Conservation (phyloP, 92 coral and sea anemone species). For the Paragorgia papillata region DNA sequence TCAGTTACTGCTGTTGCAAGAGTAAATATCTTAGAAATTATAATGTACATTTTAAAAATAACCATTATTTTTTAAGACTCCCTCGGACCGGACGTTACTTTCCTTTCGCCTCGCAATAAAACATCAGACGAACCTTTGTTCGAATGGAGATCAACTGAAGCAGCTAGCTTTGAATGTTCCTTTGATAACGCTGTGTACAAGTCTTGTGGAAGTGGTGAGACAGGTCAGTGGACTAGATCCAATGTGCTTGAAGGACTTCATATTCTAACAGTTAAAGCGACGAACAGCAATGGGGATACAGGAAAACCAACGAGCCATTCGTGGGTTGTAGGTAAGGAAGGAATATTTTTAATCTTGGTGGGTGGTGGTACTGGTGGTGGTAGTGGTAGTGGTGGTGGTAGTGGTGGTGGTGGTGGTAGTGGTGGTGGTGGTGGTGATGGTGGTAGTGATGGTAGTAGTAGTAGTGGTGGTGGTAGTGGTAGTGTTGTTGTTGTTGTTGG, state of each 20-base stretch:
- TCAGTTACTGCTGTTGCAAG: no score
- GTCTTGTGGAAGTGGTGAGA: constrained; percentile 3
- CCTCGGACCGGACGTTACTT: background rate
- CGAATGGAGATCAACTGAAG: constrained; percentile 11
- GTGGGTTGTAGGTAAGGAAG: constrained; percentile 32
- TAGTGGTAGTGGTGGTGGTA: background rate
- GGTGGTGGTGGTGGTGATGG: no score
- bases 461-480: no score
- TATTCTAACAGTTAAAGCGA: constrained; percentile 8
- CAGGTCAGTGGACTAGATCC: background rate
- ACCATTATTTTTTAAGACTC: constrained; percentile 1
- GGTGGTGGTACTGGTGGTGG: background rate
- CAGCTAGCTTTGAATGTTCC: constrained; percentile 28
- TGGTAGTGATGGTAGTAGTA: no score
- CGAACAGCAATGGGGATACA: constrained; percentile 4
- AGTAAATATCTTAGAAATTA: no score
- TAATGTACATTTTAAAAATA: no score
- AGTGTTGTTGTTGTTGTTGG: no score
- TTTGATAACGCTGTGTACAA: constrained; percentile 14
- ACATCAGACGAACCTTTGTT: constrained; percentile 10
- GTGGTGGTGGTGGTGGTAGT: no score
- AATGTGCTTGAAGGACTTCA: constrained; percentile 9
- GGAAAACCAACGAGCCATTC: constrained; percentile 6
- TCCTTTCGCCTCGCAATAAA: background rate
- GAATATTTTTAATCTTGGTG: background rate